Percentiles rank a stretch among this genome's conserved stretches.
These are phyloP conservation scores for Mus spicilegus DNA, from an alignment of 2,113 vertebrate genomes.

Conservation along the genomic window DNA sequence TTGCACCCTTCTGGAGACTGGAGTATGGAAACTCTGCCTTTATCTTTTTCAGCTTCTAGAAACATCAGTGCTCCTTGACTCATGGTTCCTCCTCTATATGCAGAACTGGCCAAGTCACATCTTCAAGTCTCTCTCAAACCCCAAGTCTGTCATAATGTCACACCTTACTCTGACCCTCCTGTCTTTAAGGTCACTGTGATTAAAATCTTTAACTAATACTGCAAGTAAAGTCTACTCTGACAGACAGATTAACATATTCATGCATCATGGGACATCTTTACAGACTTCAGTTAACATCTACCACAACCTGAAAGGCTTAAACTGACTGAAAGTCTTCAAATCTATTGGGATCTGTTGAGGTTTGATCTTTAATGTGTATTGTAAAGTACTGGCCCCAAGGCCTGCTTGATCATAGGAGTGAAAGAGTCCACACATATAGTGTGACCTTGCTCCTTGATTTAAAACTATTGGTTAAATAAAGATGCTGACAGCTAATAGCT, in stretches of 20 bases:
- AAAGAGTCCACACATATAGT: no score
- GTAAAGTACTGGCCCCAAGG: no score
- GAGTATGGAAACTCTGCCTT: accelerated
- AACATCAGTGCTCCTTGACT: not conserved
- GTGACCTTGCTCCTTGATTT: no score
- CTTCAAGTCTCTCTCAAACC: not conserved
- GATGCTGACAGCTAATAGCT: no score
- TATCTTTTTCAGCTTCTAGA: not conserved
- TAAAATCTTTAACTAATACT: not conserved
- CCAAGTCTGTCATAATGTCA: not conserved
- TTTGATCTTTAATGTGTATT: no score
- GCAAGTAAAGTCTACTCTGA: not conserved
- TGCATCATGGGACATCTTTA: not conserved
- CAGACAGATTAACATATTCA: no score
- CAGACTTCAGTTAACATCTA: not conserved
- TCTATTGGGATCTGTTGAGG: no score
- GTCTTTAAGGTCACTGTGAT: not conserved
- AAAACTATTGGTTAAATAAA: no score
- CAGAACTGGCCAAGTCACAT: not conserved
- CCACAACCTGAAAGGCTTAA: not conserved
- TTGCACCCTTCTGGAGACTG: not conserved
- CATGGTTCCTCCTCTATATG: not conserved
- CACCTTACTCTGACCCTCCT: not conserved
- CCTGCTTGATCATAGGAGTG: no score
- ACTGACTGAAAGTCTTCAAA: not conserved